Conservation (phyloP, 2,888 invertebrate species). For the Xestia ashworthii region DNA sequence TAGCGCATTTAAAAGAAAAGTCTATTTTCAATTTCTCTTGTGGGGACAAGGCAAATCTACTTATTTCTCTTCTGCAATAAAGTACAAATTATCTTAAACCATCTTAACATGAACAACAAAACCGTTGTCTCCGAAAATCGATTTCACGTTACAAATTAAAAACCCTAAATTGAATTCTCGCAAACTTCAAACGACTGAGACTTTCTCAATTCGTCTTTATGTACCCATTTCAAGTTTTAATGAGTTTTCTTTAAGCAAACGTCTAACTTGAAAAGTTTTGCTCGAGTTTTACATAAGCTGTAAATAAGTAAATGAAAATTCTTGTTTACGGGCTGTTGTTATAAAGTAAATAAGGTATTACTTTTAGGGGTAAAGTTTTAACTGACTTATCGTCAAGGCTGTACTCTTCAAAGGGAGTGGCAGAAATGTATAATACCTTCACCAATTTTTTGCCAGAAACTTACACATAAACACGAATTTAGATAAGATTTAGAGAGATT, state of each 20-base stretch:
- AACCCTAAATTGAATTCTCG: constrained; percentile 68
- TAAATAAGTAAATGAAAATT: constrained; percentile 63
- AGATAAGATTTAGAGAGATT: no score
- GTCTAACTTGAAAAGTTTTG: constrained; percentile 53
- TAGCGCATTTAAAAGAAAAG: no score
- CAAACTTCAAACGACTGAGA: constrained; percentile 63
- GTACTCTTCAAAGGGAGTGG: not conserved
- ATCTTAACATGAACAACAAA: not conserved
- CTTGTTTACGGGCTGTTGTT: constrained; percentile 51
- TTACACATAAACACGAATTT: not conserved
- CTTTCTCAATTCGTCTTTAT: constrained; percentile 52
- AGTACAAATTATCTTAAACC: not conserved
- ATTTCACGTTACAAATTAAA: constrained; percentile 54
- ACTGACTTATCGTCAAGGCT: constrained; percentile 3
- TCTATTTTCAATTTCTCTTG: no score
- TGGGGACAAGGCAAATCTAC: not conserved
- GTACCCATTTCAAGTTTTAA: constrained; percentile 68
- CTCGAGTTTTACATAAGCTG: constrained; percentile 40
- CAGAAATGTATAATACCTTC: not conserved
- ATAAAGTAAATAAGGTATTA: constrained; percentile 38
- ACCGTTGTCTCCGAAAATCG: constrained; percentile 44
- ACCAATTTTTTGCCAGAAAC: not conserved
- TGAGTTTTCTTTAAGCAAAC: constrained; percentile 71
- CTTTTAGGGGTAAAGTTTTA: constrained; percentile 23
- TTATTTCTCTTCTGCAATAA: not conserved